Base-by-base conservation (phyloP, 2,113 vertebrate genomes). In the Microcebus lehilahytsara region DNA sequence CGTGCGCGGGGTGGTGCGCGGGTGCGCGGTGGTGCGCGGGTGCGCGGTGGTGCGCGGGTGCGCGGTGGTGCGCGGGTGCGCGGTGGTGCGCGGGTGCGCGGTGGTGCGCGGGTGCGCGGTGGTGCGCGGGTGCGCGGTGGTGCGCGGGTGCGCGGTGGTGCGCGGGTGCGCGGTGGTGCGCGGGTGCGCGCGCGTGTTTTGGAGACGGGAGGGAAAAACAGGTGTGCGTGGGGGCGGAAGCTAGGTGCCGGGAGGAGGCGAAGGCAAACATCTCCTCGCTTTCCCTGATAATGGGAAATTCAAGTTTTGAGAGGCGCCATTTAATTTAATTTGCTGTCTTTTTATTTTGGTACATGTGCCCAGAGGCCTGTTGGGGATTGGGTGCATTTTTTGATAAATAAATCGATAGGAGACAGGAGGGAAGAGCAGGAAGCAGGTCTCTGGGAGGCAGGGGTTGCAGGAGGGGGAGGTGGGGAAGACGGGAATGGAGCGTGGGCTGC, bases 321-420 rank as follows among this genome's bases (percentile, higher is more conserved):
- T 97, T 98, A 96, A 98, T 98, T 95, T 93, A 97, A 97, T 97
- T 96, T 97, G 96, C 84, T 92, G 96, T 90, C 95, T 93, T 98
- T 97, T 97, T 97, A 98, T 97, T 98, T 97, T 53, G 80, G 96
- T 97, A 93, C 97, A 69, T 66, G 87, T 0, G 9, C 96, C 91
- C 86, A 92, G 89, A 92, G 71, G 96, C 93, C 89, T 93, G 79
- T 49, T 49, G 80, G 86, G 93, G 86, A 97, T 75, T 79, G 69
- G 96, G 75, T 96, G 74, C 91, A 25, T 92, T 89, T 96, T 96
- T 93, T 74, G 93, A 94, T 95, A 95, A 97, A 95, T 97, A 94
- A 89, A 96, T 97, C 72, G 32, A 93, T 93, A 60, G 83, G 75
- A 92, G 95, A 46, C 51, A 40, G 30, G 49, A 13, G 56, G 20